Percentiles rank a stretch among this genome's conserved stretches.
Conservation (phyloP, 2,888 invertebrate species). For the Acanthosepion esculentum region DNA sequence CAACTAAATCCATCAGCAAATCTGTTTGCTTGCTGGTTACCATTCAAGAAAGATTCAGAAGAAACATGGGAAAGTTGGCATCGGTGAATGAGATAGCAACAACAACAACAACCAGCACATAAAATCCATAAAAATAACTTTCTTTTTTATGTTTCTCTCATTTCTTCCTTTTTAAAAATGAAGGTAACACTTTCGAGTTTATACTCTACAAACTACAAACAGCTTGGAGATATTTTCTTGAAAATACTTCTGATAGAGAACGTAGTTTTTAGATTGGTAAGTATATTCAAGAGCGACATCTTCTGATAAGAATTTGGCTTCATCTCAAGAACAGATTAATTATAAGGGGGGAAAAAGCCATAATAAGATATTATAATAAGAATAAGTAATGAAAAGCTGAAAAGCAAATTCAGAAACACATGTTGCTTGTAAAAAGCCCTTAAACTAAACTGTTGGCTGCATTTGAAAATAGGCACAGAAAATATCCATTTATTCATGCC, state of each 20-base stretch:
- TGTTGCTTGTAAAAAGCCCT: background rate
- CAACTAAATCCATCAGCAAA: background rate
- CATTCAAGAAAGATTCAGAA: background rate
- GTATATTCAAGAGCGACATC: background rate
- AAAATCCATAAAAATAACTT: background rate
- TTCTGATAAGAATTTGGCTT: constrained; percentile 1
- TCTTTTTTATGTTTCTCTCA: background rate
- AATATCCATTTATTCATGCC: background rate
- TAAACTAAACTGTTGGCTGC: background rate
- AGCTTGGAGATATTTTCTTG: background rate
- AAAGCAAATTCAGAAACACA: background rate
- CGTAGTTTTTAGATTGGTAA: background rate
- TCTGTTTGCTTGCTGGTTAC: background rate
- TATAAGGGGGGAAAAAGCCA: background rate
- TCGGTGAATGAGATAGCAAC: background rate
- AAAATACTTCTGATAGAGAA: background rate
- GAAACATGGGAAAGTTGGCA: constrained; percentile 7
- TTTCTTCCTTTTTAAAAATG: background rate
- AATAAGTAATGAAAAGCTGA: constrained; percentile 2
- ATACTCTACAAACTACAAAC: background rate
- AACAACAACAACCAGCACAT: background rate
- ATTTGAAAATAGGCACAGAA: background rate
- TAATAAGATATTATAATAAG: background rate
- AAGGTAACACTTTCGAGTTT: background rate
- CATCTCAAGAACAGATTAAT: constrained; percentile 13